Evolutionary conservation across 2,113 vertebrate genomes (phyloP).

Genomic region (Lasiurus cinereus): DNA sequence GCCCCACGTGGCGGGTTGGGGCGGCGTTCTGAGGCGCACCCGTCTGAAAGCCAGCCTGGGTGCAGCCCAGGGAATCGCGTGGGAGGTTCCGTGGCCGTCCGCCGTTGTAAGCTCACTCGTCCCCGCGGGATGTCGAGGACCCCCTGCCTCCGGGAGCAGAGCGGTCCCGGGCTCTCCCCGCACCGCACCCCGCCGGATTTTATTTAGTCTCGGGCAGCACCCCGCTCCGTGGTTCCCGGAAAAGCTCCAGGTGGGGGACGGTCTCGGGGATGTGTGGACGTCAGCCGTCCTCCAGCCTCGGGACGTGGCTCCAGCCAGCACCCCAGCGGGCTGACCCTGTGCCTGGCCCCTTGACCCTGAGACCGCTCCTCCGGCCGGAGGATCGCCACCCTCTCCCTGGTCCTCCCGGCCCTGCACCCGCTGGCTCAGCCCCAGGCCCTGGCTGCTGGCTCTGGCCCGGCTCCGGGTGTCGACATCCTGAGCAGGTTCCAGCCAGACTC

Average conservation of each 20-base stretch:
- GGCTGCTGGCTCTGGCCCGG: not conserved
- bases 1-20: not conserved
- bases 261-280: fast-evolving
- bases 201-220: not conserved
- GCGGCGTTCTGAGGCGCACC: fast-evolving
- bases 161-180: not conserved
- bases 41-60: not conserved
- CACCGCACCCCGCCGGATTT: fast-evolving
- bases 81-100: fast-evolving
- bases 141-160: not conserved
- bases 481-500: not conserved
- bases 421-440: not conserved
- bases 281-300: not conserved
- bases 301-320: not conserved
- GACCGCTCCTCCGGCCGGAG: fast-evolving
- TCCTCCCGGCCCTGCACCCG: fast-evolving
- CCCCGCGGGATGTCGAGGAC: not conserved
- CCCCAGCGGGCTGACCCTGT: not conserved
- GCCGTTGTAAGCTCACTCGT: no score
- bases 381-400: not conserved
- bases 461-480: not conserved
- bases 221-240: fast-evolving
- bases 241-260: fast-evolving
- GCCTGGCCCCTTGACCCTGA: not conserved
- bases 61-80: fast-evolving